These are phyloP conservation scores for Antennarius maculatus DNA, from an alignment of 2,797 vertebrate species.

Conservation along the genomic window DNA sequence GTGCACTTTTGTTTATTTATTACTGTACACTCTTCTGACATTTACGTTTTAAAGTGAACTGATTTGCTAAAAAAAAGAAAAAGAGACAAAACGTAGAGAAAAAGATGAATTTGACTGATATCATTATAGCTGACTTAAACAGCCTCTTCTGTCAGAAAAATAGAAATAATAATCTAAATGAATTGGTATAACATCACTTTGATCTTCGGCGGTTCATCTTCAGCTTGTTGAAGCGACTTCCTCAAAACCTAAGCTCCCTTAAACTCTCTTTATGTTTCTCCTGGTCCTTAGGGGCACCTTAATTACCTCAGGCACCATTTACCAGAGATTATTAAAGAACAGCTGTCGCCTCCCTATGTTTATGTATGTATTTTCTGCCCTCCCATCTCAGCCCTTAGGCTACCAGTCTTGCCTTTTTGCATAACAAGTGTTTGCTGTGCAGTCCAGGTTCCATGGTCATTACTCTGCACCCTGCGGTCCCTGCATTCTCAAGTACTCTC, in stretches of 20 bases:
- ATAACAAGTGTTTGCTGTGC: conserved; percentile 72
- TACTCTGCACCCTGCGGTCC: conserved; percentile 76
- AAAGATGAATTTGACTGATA: no score
- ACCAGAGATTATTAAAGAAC: conserved; percentile 69
- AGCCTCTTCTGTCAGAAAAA: neutral
- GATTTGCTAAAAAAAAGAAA: no score
- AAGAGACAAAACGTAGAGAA: no score
- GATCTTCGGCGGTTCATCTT: no score
- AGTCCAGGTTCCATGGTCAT: conserved; percentile 70
- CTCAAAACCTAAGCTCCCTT: conserved; percentile 10
- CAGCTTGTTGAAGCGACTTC: conserved; percentile 44
- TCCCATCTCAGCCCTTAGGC: conserved; percentile 61
- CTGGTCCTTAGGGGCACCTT: conserved; percentile 56
- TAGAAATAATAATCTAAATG: neutral
- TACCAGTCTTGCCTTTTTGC: conserved; percentile 71
- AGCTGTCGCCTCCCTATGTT: conserved; percentile 64
- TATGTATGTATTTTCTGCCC: conserved; percentile 67
- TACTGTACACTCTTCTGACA: no score
- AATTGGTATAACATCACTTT: no score
- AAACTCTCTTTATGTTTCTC: conserved; percentile 32
- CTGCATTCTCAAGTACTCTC: conserved; percentile 68
- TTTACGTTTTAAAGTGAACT: no score
- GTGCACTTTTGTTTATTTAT: no score
- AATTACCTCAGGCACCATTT: conserved; percentile 68
- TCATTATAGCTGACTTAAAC: neutral